Conservation (phyloP, 2,113 vertebrate genomes). For the Oxyruncus cristatus region DNA sequence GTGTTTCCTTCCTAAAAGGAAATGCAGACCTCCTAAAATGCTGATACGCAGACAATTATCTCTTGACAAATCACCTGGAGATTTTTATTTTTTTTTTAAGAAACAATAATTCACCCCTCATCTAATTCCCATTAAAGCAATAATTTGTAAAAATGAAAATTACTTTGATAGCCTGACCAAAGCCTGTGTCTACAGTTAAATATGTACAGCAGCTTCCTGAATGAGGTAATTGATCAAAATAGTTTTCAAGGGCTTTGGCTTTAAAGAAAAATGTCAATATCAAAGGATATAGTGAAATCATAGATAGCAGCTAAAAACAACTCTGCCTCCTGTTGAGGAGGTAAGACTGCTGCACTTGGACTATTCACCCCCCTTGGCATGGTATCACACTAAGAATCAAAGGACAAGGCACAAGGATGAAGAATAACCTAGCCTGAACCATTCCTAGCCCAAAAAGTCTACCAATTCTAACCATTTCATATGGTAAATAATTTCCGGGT, state of each 20-base stretch:
- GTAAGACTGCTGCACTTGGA: not conserved
- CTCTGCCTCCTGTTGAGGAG: not conserved
- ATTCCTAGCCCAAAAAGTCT: not conserved
- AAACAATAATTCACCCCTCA: slow-evolving; percentile 46
- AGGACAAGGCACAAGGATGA: not conserved
- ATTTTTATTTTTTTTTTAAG: not conserved
- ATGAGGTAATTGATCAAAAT: slow-evolving; percentile 60
- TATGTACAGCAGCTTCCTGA: slow-evolving; percentile 44
- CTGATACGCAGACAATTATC: slow-evolving; percentile 28
- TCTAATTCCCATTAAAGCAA: slow-evolving; percentile 63
- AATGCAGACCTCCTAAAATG: slow-evolving; percentile 9
- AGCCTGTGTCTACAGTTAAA: slow-evolving; percentile 10
- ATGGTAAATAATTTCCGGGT: not conserved
- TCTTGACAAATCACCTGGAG: slow-evolving; percentile 52
- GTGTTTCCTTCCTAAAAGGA: slow-evolving; percentile 53
- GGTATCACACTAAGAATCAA: not conserved
- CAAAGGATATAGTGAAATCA: not conserved
- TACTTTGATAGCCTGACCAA: slow-evolving; percentile 38
- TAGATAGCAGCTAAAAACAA: not conserved
- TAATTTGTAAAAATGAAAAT: slow-evolving; percentile 52
- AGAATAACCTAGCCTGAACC: not conserved
- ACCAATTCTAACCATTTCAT: not conserved
- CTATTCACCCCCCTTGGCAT: not conserved
- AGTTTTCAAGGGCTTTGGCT: slow-evolving; percentile 17
- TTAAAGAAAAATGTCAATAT: slow-evolving; percentile 1